phyloP scores from a whole-genome alignment of 2,113 vertebrate species.

The Nipponia nippon region DNA sequence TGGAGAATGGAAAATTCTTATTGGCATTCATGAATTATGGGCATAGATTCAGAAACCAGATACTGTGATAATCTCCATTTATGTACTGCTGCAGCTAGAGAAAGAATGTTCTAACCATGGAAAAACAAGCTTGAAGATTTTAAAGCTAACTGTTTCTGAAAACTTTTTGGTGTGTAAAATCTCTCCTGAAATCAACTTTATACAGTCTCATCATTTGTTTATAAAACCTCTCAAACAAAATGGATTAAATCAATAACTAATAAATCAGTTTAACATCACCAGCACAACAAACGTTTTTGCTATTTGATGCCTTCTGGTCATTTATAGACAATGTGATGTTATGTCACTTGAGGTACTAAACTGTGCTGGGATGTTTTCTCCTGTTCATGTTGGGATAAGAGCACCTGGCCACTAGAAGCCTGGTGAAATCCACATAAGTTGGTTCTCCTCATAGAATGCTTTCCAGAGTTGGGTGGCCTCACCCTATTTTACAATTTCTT shows the following conservation, averaged over 20 bases:
- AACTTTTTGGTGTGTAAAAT: background rate
- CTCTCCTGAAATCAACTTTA: background rate
- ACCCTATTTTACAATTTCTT: background rate
- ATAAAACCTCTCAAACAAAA: background rate
- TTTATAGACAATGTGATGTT: background rate
- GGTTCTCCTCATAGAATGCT: background rate
- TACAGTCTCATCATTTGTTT: background rate
- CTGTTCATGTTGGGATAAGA: background rate
- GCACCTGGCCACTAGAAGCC: background rate
- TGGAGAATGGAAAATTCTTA: constrained; percentile 66
- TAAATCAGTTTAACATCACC: background rate
- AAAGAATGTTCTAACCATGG: background rate
- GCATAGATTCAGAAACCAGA: constrained; percentile 64
- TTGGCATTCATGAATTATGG: constrained; percentile 72
- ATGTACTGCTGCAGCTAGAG: background rate
- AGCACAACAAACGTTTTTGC: background rate
- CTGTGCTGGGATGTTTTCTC: background rate
- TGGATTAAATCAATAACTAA: background rate
- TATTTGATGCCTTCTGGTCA: background rate
- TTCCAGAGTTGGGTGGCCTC: background rate
- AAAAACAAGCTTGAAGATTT: background rate
- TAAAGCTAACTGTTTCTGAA: background rate
- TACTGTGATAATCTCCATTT: constrained; percentile 67
- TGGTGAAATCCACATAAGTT: background rate
- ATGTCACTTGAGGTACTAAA: background rate